Evolutionary conservation across 2,888 invertebrate species (phyloP).

Genomic region (Spilarctia lutea): DNA sequence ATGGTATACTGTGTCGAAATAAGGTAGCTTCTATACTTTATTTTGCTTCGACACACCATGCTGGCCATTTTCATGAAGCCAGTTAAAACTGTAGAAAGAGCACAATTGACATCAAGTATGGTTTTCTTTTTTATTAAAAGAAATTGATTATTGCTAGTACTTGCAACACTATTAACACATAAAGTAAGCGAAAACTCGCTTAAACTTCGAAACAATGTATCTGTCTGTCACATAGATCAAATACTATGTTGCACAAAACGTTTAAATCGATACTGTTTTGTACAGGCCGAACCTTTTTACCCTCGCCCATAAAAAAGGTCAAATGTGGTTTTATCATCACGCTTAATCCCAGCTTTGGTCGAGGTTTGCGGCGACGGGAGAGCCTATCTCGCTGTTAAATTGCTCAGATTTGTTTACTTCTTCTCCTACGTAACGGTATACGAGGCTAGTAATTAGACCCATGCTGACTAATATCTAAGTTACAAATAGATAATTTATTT

Average conservation of each 20-base stretch:
- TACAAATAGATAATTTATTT: conserved; percentile 22
- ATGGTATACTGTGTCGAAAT: neutral
- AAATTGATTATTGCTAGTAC: conserved; percentile 18
- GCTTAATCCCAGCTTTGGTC: conserved; percentile 29
- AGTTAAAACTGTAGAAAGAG: neutral
- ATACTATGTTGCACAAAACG: conserved; percentile 33
- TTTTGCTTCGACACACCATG: conserved; percentile 22
- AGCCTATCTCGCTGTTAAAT: conserved; percentile 38
- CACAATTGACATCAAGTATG: conserved; percentile 25
- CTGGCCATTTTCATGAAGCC: conserved; percentile 26
- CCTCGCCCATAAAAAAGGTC: conserved; percentile 50
- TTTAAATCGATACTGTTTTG: conserved; percentile 49
- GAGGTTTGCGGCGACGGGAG: conserved; percentile 38
- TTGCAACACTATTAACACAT: neutral
- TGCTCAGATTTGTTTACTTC: conserved; percentile 45
- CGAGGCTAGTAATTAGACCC: conserved; percentile 40
- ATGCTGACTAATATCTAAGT: conserved; percentile 23
- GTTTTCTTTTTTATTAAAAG: conserved; percentile 16
- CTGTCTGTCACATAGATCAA: conserved; percentile 31
- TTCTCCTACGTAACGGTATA: conserved; percentile 29
- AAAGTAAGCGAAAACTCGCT: neutral
- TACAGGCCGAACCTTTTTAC: conserved; percentile 42
- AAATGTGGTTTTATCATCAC: conserved; percentile 53
- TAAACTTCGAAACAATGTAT: conserved; percentile 16
- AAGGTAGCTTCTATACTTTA: neutral